phyloP scores from a whole-genome alignment of 30 jellyfish, hydroid and myxozoan genomes.

The Hydractinia echinata region DNA sequence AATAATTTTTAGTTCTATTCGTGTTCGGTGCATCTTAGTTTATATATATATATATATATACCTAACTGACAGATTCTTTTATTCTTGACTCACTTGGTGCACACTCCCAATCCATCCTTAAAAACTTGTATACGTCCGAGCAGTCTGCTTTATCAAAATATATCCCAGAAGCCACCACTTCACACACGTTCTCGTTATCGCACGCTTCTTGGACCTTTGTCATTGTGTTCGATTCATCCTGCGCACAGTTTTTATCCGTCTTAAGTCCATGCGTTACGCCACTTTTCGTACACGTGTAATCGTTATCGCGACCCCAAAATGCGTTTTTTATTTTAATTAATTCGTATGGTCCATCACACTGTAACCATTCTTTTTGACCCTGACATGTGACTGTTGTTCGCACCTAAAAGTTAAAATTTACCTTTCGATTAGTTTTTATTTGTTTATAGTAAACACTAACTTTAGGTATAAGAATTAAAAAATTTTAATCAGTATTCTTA shows the following conservation, averaged over 20 bases:
- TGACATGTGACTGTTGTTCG: constrained; percentile 71
- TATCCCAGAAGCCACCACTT: constrained; percentile 95
- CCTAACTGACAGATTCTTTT: constrained; percentile 51
- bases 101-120: constrained; percentile 87
- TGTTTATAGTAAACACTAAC: too few relatives aligned
- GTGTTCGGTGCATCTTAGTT: too few relatives aligned
- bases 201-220: constrained; percentile 91
- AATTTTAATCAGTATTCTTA: too few relatives aligned
- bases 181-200: constrained; percentile 93
- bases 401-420: not conserved
- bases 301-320: constrained; percentile 92
- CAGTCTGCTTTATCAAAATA: constrained; percentile 95
- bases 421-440: too few relatives aligned
- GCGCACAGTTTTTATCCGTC: constrained; percentile 72
- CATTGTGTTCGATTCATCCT: constrained; percentile 93
- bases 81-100: constrained; percentile 89
- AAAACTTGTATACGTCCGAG: constrained; percentile 82
- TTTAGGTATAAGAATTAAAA: too few relatives aligned
- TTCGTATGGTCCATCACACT: constrained; percentile 87
- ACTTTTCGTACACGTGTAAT: constrained; percentile 58
- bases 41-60: too few relatives aligned
- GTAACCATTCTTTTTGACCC: constrained; percentile 97
- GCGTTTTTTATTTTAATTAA: constrained; percentile 83
- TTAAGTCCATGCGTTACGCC: constrained; percentile 81
- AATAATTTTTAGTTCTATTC: too few relatives aligned